Evolutionary conservation across 1,140 invertebrate species (phyloP), one percentile per base, ranked within the genome.

Genomic region (Trichogramma pretiosum): DNA sequence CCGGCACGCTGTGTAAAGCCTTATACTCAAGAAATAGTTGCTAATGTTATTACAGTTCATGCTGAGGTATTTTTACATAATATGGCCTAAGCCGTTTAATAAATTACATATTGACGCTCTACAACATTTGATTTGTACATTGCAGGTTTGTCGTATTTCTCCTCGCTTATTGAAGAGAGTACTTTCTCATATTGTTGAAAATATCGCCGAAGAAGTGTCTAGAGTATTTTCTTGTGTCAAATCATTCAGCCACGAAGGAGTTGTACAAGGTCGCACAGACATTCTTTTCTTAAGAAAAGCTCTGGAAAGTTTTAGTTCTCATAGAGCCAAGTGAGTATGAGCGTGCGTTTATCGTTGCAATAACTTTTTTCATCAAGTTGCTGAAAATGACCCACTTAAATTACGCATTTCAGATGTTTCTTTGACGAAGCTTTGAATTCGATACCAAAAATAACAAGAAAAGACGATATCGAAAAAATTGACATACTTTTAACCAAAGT

Each of bases 21-120:
- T 0, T 98, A 97, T 56, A 83, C 90, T 1, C 93, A 96, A 66
- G 90, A 96, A 71, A 89, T 89, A 46, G 78, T 95, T 17, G 85
- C 90, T 52, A 93, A 93, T 70, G 74, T 96, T 37, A 90, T 95
- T 22, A 85, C 85, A 47, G 89, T 98, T 7, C 90, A 93, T 70
- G 86, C 89, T 10, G 91, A 96, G 78, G 90, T 94, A 62, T 67
- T 5, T 28, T 44, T 43, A n/a, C n/a, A n/a, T n/a, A n/a, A n/a
- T n/a, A n/a, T n/a, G n/a, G n/a, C n/a, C n/a, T n/a, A n/a, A n/a
- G n/a, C n/a, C n/a, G n/a, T 48, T 32, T 24, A 24, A 33, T 50
- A 11, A 5, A 22, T 26, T 44, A n/a, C 21, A 8, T 39, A 10
- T 13, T 21, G 13, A 24, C 16, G 14, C 1, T 28, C 28, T 19